Evolutionary conservation across 2,797 vertebrate genomes (phyloP).

Genomic region (Scyliorhinus canicula): DNA sequence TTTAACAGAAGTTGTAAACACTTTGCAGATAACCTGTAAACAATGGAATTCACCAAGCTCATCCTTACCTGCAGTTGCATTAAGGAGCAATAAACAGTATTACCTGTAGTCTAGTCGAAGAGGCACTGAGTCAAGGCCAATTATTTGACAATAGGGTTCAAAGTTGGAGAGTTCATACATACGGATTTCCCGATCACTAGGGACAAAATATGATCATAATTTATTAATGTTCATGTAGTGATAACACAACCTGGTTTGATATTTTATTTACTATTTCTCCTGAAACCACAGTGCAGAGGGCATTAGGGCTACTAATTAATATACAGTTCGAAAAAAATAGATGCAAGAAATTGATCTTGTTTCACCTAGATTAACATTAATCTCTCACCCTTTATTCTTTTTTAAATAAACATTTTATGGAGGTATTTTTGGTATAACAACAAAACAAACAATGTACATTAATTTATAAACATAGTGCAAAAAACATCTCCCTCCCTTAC

Average conservation of each 20-base stretch:
- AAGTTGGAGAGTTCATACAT: conserved; percentile 47
- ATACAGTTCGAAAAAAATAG: neutral
- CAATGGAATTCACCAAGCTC: neutral
- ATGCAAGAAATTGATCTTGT: neutral
- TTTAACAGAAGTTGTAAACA: neutral
- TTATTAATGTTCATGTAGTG: neutral
- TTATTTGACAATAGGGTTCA: conserved; percentile 45
- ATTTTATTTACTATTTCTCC: neutral
- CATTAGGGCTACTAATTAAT: neutral
- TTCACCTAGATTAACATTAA: neutral
- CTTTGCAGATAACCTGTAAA: neutral
- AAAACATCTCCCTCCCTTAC: too few species aligned
- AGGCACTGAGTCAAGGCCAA: conserved; percentile 43
- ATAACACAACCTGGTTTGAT: neutral
- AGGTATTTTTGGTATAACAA: too few species aligned
- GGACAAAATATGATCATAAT: conserved; percentile 40
- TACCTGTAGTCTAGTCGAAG: conserved; percentile 39
- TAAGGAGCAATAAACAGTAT: conserved; percentile 28
- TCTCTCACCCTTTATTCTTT: neutral
- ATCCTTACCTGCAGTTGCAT: neutral
- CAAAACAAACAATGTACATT: too few species aligned
- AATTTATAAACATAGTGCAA: too few species aligned
- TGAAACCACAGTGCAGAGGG: neutral
- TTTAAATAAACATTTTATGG: neutral
- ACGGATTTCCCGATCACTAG: conserved; percentile 45